Evolutionary conservation across 1,140 invertebrate genomes (phyloP), one percentile per base, ranked within the genome.

Genomic region (Parasteatoda tepidariorum): DNA sequence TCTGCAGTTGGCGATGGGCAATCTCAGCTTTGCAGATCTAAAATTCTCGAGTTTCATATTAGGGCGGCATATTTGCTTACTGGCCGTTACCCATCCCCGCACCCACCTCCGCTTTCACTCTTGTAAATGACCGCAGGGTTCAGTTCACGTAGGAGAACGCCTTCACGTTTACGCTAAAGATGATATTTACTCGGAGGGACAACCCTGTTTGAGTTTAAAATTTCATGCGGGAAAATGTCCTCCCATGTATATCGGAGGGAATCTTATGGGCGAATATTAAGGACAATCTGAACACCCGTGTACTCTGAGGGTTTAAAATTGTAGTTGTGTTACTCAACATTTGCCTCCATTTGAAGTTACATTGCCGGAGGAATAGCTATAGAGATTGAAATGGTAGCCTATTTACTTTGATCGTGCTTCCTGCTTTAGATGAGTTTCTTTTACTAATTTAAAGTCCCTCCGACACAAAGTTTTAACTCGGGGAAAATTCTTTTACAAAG

Each of bases 51-150:
- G 74, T 78, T 78, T 66, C 59, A 78, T 78, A 78, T 66, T 30
- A 41, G 74, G 31, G 26, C 11, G 59, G 31, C 62, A 78, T 78
- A 78, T 78, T 78, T 78, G 74, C 61, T 78, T 78, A 78, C 61
- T 54, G 74, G 34, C 34, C 61, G 34, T 78, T 78, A 33, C 61
- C 30, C 30, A 24, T 30, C 18, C n/a, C 55, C 54, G 55, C 57
- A 7, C 28, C 6, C 24, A 30, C 24, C 13, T 30, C 6, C 4
- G 18, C 4, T 28, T 55, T 61, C 2, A 48, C 30, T 28, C 38
- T 61, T 31, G 26, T 28, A 78, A 78, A 78, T 66, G 74, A 59
- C 74, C 61, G 26, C 11, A 28, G 62, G 74, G 74, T 24, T 41
- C 11, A 18, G 9, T 48, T 48, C 38, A 26, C 61, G n/a, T 30